Conservation (phyloP, 2,888 invertebrate genomes). For the Pyrochroa serraticornis region DNA sequence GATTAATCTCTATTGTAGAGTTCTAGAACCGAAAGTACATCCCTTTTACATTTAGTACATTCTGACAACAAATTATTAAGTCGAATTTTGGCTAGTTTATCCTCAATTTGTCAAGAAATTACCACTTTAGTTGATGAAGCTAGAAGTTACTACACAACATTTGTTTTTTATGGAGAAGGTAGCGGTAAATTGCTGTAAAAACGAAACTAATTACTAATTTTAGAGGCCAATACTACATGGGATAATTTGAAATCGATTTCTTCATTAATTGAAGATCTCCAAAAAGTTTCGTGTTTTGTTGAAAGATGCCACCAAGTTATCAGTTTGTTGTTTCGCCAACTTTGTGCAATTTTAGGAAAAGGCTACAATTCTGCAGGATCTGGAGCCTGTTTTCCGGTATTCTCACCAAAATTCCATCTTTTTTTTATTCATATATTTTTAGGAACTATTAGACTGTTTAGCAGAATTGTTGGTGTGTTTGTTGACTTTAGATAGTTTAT, state of each 20-base stretch:
- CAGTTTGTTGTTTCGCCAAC: conserved; percentile 74
- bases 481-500: conserved; percentile 71
- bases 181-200: conserved; percentile 34
- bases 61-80: conserved; percentile 84
- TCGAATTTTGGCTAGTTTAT: conserved; percentile 79
- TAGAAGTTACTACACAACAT: conserved; percentile 65
- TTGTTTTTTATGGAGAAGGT: conserved; percentile 74
- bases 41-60: conserved; percentile 73
- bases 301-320: conserved; percentile 74
- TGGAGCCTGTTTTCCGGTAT: conserved; percentile 52
- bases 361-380: conserved; percentile 51
- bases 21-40: conserved; percentile 67
- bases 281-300: conserved; percentile 70
- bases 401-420: conserved; percentile 4
- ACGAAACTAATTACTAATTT: conserved; percentile 3
- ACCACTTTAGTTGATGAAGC: conserved; percentile 71
- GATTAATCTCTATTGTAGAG: conserved; percentile 48
- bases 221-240: conserved; percentile 46
- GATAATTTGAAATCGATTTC: conserved; percentile 56
- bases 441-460: conserved; percentile 63
- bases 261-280: conserved; percentile 66
- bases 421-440: conserved; percentile 43
- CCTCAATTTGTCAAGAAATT: conserved; percentile 80
- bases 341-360: conserved; percentile 71
- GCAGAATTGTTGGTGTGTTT: conserved; percentile 71